Base-by-base conservation (phyloP, 1,140 invertebrate genomes). In the Drosophila lowei region DNA sequence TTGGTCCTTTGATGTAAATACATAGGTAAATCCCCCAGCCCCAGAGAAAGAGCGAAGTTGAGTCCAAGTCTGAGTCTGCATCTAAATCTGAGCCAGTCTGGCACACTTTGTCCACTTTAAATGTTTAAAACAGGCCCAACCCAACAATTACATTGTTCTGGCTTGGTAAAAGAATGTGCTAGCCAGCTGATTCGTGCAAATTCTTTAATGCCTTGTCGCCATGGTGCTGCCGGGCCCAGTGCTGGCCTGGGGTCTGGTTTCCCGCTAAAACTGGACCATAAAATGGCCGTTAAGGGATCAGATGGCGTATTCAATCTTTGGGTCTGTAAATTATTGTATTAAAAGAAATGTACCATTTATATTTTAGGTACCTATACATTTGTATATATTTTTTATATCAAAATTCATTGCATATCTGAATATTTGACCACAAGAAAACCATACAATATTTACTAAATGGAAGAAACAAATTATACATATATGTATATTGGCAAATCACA, bases 101-200 rank as follows among this genome's bases (percentile, higher is more conserved):
- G 61, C 34, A 13, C 8, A 65, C 65, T 86, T 86, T 88, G 83
- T 88, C 81, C 80, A 80, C 81, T 77, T 85, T 86, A 86, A 85
- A 86, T 85, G 80, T 86, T 85, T 18, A 2, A 74, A 85, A 63
- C 80, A 79, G 76, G 72, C 61, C 64, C 70, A 64, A 43, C 59
- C 72, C 70, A 64, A 46, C 59, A 67, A 80, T 34, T 60, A 50
- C 62, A 72, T 57, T 67, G 53, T 52, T 78, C 61, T 59, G 55
- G 61, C 42, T 73, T 42, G 34, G 43, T 49, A 11, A 13, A 46
- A n/a, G 47, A 15, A 41, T 65, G 44, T 65, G 44, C 30, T 66
- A 42, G 44, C 23, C 28, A 61, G 65, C 55, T 46, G 72, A 81
- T 58, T 66, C 44, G 64, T 71, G 77, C 67, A 79, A 60, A 72